Evolutionary conservation across 2,113 vertebrate species (phyloP).

Genomic region (Poeciliopsis prolifica): DNA sequence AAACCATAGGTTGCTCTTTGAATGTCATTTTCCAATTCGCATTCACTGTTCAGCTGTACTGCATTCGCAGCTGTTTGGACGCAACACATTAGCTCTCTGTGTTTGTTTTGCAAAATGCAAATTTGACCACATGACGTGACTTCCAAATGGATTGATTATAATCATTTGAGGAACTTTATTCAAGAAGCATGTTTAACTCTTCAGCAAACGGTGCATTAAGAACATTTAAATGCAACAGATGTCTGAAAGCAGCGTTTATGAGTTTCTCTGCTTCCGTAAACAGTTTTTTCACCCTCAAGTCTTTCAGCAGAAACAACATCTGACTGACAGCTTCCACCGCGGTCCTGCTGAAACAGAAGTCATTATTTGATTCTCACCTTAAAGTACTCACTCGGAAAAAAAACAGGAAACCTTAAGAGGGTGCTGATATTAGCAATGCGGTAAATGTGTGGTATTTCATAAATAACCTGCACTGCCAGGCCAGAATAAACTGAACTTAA

Average conservation of each 20-base stretch:
- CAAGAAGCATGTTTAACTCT: conserved; percentile 47
- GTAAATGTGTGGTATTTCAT: neutral
- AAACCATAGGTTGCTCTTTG: conserved; percentile 10
- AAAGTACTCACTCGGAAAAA: conserved; percentile 33
- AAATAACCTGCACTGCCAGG: neutral
- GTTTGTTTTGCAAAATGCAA: conserved; percentile 58
- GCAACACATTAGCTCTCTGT: conserved; percentile 36
- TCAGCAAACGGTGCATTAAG: conserved; percentile 43
- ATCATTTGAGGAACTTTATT: conserved; percentile 59
- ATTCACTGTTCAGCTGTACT: neutral
- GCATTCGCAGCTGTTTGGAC: conserved; percentile 38
- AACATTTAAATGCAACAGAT: conserved; percentile 56
- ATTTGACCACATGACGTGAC: conserved; percentile 49
- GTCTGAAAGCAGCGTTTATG: conserved; percentile 43
- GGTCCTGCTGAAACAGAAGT: conserved; percentile 35
- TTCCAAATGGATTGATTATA: conserved; percentile 57
- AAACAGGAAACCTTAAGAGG: conserved; percentile 6
- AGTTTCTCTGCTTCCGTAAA: conserved; percentile 50
- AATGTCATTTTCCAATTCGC: neutral
- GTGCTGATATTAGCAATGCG: neutral
- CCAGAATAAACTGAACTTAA: too few relatives aligned
- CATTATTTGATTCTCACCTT: conserved; percentile 44
- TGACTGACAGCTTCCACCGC: conserved; percentile 30
- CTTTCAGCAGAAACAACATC: conserved; percentile 1
- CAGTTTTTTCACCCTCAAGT: conserved; percentile 42